Evolutionary conservation across 2,113 vertebrate species (phyloP).

Genomic region (Gymnobelideus leadbeateri): DNA sequence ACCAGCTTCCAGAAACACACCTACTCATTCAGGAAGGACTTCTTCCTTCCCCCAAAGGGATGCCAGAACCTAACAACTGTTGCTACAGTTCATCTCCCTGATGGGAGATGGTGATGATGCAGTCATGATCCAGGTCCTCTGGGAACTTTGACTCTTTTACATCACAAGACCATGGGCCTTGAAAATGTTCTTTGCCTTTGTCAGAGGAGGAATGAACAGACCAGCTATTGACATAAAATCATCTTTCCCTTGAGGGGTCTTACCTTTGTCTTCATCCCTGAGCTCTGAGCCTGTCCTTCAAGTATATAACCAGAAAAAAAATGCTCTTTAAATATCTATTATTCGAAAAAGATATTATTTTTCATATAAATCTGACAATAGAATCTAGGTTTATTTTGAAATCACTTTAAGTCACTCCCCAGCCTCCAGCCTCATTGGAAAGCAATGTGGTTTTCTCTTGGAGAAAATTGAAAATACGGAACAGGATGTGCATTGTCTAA

Average conservation of each 20-base stretch:
- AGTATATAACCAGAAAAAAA: neutral
- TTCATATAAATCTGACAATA: neutral
- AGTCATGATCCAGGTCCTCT: neutral
- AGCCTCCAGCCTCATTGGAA: neutral
- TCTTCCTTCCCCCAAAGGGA: conserved; percentile 22
- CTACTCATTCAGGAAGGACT: neutral
- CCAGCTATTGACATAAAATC: neutral
- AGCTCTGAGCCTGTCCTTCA: neutral
- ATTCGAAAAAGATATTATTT: neutral
- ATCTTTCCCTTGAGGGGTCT: neutral
- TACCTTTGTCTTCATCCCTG: neutral
- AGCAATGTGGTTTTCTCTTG: conserved; percentile 50
- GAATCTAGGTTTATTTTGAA: conserved; percentile 41
- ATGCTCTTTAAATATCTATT: neutral
- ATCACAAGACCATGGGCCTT: conserved; percentile 8
- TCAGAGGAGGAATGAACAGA: neutral
- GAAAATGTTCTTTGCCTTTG: conserved; percentile 42
- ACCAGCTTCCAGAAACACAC: conserved; percentile 1
- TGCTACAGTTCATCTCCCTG: neutral
- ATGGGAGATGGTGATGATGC: neutral
- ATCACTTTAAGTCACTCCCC: neutral
- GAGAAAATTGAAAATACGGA: conserved; percentile 61
- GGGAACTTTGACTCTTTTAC: conserved; percentile 29
- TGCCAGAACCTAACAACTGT: conserved; percentile 3
- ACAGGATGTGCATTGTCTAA: conserved; percentile 61